phyloP scores from a whole-genome alignment of 2,113 vertebrate species.

The Poecile atricapillus region DNA sequence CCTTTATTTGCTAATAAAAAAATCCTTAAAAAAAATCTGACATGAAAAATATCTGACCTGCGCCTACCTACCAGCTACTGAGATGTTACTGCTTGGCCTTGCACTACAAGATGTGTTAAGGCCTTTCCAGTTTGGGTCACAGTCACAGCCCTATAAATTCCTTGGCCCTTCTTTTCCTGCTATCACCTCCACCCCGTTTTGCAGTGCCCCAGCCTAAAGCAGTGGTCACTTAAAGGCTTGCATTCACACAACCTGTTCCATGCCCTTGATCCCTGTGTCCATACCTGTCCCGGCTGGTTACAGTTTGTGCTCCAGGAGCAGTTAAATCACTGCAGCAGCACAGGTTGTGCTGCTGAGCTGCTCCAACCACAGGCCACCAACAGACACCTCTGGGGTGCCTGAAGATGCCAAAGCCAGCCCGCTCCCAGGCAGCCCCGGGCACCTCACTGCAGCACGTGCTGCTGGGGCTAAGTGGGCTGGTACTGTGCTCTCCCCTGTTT shows the following conservation, averaged over 20 bases:
- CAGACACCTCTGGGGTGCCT: not conserved
- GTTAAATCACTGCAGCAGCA: not conserved
- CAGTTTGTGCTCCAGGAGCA: rapidly evolving
- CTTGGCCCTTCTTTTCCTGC: not conserved
- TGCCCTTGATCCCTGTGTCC: not conserved
- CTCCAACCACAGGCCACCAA: not conserved
- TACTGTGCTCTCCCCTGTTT: not conserved
- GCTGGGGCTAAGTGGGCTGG: not conserved
- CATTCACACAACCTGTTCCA: not conserved
- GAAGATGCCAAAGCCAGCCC: not conserved
- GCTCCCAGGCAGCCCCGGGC: rapidly evolving
- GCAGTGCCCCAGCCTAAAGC: rapidly evolving
- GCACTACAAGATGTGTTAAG: rapidly evolving
- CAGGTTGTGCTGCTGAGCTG: not conserved
- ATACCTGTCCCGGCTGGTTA: rapidly evolving
- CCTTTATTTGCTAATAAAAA: not conserved
- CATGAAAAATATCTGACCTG: not conserved
- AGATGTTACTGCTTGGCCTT: not conserved
- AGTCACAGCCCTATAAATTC: not conserved
- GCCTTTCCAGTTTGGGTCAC: rapidly evolving
- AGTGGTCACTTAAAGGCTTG: rapidly evolving
- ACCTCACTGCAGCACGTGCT: rapidly evolving
- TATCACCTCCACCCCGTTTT: rapidly evolving
- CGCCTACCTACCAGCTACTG: not conserved
- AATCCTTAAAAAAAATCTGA: not conserved